A percentile compares a stretch with the other conserved stretches of the same genome.
Evolutionary conservation across 1,140 invertebrate genomes (phyloP).

Genomic region (Calephelis virginiensis): DNA sequence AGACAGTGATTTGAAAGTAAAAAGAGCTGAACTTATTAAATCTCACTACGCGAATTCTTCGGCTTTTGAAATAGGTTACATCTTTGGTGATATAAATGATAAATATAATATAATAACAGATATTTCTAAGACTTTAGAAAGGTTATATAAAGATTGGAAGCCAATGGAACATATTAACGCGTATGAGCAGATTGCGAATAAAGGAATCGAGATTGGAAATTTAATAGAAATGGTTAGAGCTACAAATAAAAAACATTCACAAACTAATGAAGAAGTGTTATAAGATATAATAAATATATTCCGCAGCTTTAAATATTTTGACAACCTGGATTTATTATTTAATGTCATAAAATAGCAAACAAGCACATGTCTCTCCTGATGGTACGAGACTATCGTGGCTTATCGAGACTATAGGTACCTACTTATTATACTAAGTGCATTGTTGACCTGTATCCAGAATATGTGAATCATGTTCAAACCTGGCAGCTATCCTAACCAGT

Average conservation of each 20-base stretch:
- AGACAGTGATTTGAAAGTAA: slow-evolving; percentile 54
- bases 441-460: no score
- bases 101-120: slow-evolving; percentile 49
- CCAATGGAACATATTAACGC: slow-evolving; percentile 64
- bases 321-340: no score
- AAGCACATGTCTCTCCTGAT: no score
- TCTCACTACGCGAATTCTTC: slow-evolving; percentile 44
- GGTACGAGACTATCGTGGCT: no score
- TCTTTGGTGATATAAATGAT: slow-evolving; percentile 56
- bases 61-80: slow-evolving; percentile 51
- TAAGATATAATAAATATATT: no score
- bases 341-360: no score
- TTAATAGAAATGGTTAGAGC: slow-evolving; percentile 41
- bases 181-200: slow-evolving; percentile 61
- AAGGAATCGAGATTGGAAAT: slow-evolving; percentile 52
- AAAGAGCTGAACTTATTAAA: slow-evolving; percentile 49
- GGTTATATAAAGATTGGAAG: slow-evolving; percentile 45
- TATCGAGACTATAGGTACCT: no score
- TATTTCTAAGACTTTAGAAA: slow-evolving; percentile 42
- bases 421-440: no score
- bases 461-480: no score
- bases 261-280: not conserved
- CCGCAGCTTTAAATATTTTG: no score
- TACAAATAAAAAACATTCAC: slow-evolving; percentile 20
- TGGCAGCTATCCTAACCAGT: no score